Percentiles rank a stretch among this genome's conserved stretches.
These are phyloP conservation scores for Pandemis heparana DNA, from an alignment of 2,888 invertebrate genomes.

Conservation along the genomic window DNA sequence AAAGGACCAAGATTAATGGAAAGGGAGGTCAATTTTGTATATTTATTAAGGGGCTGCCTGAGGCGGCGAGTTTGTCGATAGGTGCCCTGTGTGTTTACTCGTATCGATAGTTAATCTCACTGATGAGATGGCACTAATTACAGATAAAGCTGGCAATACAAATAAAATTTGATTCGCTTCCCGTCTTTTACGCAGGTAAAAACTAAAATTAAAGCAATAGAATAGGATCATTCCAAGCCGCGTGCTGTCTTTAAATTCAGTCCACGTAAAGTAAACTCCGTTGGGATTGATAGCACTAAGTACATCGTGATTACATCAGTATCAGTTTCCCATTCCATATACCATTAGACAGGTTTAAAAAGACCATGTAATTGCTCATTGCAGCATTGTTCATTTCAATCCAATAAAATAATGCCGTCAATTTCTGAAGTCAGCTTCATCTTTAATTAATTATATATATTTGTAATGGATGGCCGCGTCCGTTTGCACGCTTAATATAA, in stretches of 20 bases:
- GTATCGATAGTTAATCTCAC: conserved; percentile 13
- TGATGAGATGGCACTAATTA: not conserved
- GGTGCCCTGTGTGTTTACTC: not conserved
- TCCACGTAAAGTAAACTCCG: too few relatives aligned
- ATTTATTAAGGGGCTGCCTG: not conserved
- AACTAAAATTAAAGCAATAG: too few relatives aligned
- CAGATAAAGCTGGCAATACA: conserved; percentile 3
- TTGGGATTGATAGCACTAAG: too few relatives aligned
- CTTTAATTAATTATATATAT: not conserved
- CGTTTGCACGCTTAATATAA: conserved; percentile 13
- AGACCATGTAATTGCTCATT: too few relatives aligned
- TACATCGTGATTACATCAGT: too few relatives aligned
- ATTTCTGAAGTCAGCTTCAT: not conserved
- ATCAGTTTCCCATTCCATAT: too few relatives aligned
- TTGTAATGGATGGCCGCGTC: conserved; percentile 5
- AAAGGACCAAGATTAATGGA: conserved; percentile 11
- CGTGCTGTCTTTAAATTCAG: too few relatives aligned
- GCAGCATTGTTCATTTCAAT: not conserved
- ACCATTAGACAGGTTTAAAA: too few relatives aligned
- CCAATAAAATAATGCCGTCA: not conserved
- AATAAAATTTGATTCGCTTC: too few relatives aligned
- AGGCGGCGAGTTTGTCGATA: not conserved
- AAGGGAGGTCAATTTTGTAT: conserved; percentile 21
- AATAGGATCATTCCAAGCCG: too few relatives aligned
- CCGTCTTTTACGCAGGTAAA: too few relatives aligned